These are phyloP conservation scores for Hippolais icterina DNA, from an alignment of 2,113 vertebrate genomes.

Conservation along the genomic window DNA sequence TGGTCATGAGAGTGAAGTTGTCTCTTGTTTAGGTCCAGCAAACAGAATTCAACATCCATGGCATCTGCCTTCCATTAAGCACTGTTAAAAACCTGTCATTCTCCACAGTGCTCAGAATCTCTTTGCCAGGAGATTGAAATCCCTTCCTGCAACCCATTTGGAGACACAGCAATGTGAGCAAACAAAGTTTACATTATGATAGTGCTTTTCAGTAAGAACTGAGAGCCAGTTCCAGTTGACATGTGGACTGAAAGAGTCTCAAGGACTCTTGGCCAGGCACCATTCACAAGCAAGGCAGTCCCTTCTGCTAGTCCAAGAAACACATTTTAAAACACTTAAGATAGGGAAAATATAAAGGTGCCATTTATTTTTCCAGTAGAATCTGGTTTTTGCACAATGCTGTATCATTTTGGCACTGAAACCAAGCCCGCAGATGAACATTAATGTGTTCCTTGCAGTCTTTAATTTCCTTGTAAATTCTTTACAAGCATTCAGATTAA, in stretches of 20 bases:
- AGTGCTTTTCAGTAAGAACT: background rate
- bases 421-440: background rate
- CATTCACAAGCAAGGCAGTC: background rate
- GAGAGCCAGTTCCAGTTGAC: background rate
- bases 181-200: background rate
- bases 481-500: background rate
- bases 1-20: background rate
- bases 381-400: background rate
- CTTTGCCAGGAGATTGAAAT: background rate
- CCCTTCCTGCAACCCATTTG: background rate
- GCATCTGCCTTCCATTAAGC: background rate
- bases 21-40: background rate
- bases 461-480: slow-evolving; percentile 24
- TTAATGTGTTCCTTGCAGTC: background rate
- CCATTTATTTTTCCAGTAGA: background rate
- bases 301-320: background rate
- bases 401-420: slow-evolving; percentile 15
- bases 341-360: background rate
- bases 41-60: background rate
- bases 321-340: background rate
- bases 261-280: background rate
- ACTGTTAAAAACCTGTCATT: background rate
- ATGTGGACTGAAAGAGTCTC: background rate
- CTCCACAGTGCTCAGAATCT: background rate
- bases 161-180: background rate